These are phyloP conservation scores for Pungitius pungitius DNA, from an alignment of 2,113 vertebrate species.

Conservation along the genomic window DNA sequence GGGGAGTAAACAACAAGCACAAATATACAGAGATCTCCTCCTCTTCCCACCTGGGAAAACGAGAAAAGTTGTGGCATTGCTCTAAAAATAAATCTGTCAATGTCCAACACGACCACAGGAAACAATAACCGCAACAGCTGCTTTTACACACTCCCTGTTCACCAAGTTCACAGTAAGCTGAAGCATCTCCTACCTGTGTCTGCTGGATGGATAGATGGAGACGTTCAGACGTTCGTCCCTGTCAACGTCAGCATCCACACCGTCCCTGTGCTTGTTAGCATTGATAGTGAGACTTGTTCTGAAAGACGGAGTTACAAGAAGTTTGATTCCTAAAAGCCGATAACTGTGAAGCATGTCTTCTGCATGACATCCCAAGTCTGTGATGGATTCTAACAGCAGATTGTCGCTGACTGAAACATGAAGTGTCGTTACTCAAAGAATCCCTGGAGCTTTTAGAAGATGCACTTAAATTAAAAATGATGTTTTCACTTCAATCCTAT, in stretches of 20 bases:
- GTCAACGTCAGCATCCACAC: background rate
- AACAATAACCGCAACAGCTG: background rate
- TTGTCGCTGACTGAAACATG: conserved; percentile 8
- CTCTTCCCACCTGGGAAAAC: conserved; percentile 13
- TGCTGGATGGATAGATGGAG: background rate
- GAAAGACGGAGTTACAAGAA: conserved; percentile 7
- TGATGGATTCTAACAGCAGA: conserved; percentile 15
- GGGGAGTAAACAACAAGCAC: conserved; percentile 4
- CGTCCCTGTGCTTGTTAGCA: background rate
- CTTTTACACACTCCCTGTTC: conserved; percentile 5
- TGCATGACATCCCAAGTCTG: conserved; percentile 26
- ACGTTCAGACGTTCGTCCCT: conserved; percentile 9
- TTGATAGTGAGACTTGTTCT: background rate
- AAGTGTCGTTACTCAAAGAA: background rate
- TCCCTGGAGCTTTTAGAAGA: background rate
- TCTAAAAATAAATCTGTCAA: conserved; percentile 15
- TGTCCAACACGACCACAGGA: conserved; percentile 2
- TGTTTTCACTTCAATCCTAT: background rate
- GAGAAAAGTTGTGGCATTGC: conserved; percentile 3
- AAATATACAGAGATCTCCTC: conserved; percentile 25
- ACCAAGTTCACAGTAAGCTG: conserved; percentile 6
- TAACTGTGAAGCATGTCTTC: background rate
- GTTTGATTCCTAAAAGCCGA: conserved; percentile 9
- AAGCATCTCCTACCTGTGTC: too few relatives aligned
- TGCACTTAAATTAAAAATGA: background rate